Evolutionary conservation across 2,113 vertebrate species (phyloP).

Genomic region (Platysteira castanea): DNA sequence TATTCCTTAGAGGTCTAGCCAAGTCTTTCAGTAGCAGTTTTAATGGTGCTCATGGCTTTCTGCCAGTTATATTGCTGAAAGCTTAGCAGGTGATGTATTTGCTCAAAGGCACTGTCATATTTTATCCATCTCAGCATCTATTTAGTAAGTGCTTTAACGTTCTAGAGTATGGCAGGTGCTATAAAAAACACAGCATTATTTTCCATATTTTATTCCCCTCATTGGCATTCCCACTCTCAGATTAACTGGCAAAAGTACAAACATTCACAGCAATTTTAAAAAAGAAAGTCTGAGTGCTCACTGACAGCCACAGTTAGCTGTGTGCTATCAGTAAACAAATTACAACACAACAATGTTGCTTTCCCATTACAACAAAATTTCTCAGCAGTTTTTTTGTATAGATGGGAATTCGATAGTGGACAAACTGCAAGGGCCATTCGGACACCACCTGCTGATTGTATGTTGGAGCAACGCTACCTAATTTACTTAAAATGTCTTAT

Average conservation of each 20-base stretch:
- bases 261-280: neutral
- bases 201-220: conserved; percentile 29
- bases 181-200: conserved; percentile 42
- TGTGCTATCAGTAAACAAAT: neutral
- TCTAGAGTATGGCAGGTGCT: conserved; percentile 4
- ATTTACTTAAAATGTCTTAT: neutral
- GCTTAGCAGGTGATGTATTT: conserved; percentile 15
- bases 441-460: neutral
- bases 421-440: neutral
- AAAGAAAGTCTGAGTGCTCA: neutral
- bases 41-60: neutral
- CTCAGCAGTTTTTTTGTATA: neutral
- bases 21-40: neutral
- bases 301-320: neutral
- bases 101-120: conserved; percentile 4
- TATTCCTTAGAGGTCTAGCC: neutral
- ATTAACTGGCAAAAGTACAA: conserved; percentile 33
- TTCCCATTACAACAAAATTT: neutral
- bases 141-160: conserved; percentile 11
- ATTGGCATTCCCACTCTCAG: neutral
- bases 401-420: neutral
- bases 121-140: conserved; percentile 27
- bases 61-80: neutral
- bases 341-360: neutral
- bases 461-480: accelerated